Percentiles rank a stretch among this genome's conserved stretches.
phyloP scores from a whole-genome alignment of 2,888 invertebrate genomes.

The Eristalis intricaria region DNA sequence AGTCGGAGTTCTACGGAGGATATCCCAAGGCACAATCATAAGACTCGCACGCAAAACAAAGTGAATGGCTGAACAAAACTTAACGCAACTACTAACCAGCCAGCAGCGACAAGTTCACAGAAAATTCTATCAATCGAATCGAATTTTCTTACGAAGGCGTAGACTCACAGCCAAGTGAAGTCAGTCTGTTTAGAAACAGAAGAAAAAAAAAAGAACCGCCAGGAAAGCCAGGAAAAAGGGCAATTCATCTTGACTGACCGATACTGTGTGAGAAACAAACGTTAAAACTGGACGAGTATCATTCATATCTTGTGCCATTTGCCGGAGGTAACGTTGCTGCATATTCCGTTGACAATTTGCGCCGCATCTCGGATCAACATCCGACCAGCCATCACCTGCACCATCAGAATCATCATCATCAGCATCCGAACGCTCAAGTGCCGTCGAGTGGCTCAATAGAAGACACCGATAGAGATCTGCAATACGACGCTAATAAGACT shows the following conservation, averaged over 20 bases:
- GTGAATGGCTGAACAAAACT: constrained; percentile 44
- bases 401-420: constrained; percentile 20
- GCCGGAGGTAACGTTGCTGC: constrained; percentile 68
- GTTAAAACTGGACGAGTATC: constrained; percentile 66
- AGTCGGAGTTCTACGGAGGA: not conserved
- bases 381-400: constrained; percentile 8
- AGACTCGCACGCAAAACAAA: not conserved
- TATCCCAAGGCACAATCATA: not conserved
- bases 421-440: constrained; percentile 41
- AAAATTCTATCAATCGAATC: constrained; percentile 17
- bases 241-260: not conserved
- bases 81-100: not conserved
- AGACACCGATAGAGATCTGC: constrained; percentile 34
- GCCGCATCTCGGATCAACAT: constrained; percentile 45
- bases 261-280: constrained; percentile 36
- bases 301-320: constrained; percentile 66
- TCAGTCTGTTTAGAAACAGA: no score
- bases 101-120: constrained; percentile 22
- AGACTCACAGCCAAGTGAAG: constrained; percentile 10
- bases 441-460: constrained; percentile 26
- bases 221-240: not conserved
- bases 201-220: no score
- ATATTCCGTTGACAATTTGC: constrained; percentile 64
- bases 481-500: constrained; percentile 48
- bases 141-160: constrained; percentile 23